phyloP scores from a whole-genome alignment of 2,113 vertebrate species.

The Alligator mississippiensis region DNA sequence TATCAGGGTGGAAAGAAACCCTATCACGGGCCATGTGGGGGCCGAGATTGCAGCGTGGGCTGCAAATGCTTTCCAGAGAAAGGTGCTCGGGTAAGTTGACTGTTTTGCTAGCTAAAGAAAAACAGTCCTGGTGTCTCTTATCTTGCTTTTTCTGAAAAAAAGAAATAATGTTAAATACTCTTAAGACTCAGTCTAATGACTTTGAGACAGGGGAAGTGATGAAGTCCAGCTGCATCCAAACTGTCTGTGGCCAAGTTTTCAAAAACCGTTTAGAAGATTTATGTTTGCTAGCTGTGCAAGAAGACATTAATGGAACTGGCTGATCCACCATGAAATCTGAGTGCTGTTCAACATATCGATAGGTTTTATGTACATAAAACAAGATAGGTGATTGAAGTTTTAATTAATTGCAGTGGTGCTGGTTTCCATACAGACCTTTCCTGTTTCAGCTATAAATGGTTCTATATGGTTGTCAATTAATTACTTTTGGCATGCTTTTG shows the following conservation, averaged over 20 bases:
- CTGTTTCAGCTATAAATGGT: not conserved
- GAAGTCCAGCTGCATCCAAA: slow-evolving; percentile 61
- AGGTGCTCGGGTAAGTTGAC: slow-evolving; percentile 85
- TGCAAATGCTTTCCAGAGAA: slow-evolving; percentile 91
- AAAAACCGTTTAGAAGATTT: slow-evolving; percentile 24
- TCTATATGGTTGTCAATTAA: slow-evolving; percentile 35
- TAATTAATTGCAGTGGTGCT: slow-evolving; percentile 3
- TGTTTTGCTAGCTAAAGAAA: slow-evolving; percentile 21
- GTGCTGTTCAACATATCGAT: slow-evolving; percentile 4
- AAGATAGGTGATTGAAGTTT: not conserved
- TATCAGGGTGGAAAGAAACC: slow-evolving; percentile 82
- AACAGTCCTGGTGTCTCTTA: slow-evolving; percentile 41
- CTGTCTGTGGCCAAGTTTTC: slow-evolving; percentile 2
- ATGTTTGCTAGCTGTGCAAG: not conserved
- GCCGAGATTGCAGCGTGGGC: slow-evolving; percentile 84
- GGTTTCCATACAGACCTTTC: slow-evolving; percentile 22
- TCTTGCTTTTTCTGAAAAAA: slow-evolving; percentile 11
- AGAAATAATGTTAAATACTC: slow-evolving; percentile 21
- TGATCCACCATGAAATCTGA: not conserved
- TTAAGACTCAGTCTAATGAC: slow-evolving; percentile 41
- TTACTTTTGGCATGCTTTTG: slow-evolving; percentile 17
- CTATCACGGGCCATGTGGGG: slow-evolving; percentile 81
- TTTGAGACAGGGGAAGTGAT: slow-evolving; percentile 43
- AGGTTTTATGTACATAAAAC: not conserved
- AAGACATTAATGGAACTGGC: not conserved